These are phyloP conservation scores for Sinocyclocheilus anophthalmus DNA, from an alignment of 2,113 vertebrate genomes.

Conservation along the genomic window DNA sequence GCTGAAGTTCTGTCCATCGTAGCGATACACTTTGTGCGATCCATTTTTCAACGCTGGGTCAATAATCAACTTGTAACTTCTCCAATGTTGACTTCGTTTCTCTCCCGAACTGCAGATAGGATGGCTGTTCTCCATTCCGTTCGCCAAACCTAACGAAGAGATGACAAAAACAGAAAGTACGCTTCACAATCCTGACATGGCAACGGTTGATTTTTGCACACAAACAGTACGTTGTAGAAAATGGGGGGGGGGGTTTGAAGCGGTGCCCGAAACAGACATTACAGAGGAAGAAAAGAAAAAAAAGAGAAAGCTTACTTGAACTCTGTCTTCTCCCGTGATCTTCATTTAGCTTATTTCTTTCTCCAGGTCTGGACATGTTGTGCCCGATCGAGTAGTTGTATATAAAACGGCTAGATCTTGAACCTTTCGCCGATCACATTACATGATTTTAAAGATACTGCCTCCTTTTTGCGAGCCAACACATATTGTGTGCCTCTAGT, in stretches of 20 bases:
- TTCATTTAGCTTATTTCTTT: conserved; percentile 84
- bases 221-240: conserved; percentile 45
- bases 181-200: conserved; percentile 42
- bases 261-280: conserved; percentile 72
- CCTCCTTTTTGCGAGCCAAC: conserved; percentile 89
- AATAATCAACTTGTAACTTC: conserved; percentile 99
- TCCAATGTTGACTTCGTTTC: conserved; percentile 97
- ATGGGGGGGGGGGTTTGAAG: conserved; percentile 70
- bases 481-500: conserved; percentile 91
- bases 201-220: conserved; percentile 19
- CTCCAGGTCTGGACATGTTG: conserved; percentile 89
- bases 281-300: conserved; percentile 60
- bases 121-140: conserved; percentile 94
- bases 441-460: conserved; percentile 87
- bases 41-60: conserved; percentile 98
- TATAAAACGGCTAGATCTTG: conserved; percentile 77
- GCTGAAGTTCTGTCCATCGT: conserved; percentile 95
- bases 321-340: conserved; percentile 91
- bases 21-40: conserved; percentile 95
- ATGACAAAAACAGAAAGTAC: conserved; percentile 42
- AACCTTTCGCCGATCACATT: conserved; percentile 82
- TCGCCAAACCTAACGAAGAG: conserved; percentile 86
- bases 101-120: conserved; percentile 90
- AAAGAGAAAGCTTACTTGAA: conserved; percentile 86
- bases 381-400: conserved; percentile 78